Base-by-base conservation (phyloP, 2,113 vertebrate species). In the Gymnarchus niloticus region DNA sequence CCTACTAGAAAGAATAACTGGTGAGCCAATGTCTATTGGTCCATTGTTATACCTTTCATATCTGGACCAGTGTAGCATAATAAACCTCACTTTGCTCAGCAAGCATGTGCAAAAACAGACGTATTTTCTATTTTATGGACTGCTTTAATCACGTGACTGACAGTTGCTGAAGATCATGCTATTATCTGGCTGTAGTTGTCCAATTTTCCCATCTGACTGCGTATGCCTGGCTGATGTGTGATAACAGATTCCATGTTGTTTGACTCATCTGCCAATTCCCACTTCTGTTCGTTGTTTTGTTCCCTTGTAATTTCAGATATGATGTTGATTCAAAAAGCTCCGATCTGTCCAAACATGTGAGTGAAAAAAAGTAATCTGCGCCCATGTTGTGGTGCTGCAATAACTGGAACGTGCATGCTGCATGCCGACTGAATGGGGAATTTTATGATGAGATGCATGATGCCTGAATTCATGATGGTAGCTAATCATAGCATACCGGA, bases 321-420 rank as follows among this genome's bases (percentile, higher is more conserved):
- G 97, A 99, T 86, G 95, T 98, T 85, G 97, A 99, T 90, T 98
- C 97, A 44, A 98, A 97, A 94, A 98, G 97, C 92, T 96, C 97
- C 7, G 97, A 98, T 91, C 91, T 98, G 83, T 95, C 96, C 86
- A 99, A 98, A 90, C 97, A 99, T 17, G 97, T 99, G 92, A 97
- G 97, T 95, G 33, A 86, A 87, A 65, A 87, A 19, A 54, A 59
- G 49, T 76, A 12, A 14, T 56, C 14, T 85, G 69, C 77, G 76
- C 73, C 33, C 56, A 56, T 84, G 19, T 65, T 83, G 85, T 88
- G 65, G 85, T 19, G 65, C 86, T 85, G 80, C 65, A 57, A n/a
- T 81, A 37, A 85, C 23, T 10, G 46, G 57, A n/a, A 25, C 23
- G 23, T 80, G 84, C 84, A 37, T 57, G 84, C 9, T 46, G 52